Evolutionary conservation across 2,888 invertebrate species (phyloP).

Genomic region (Agrotis exclamationis): DNA sequence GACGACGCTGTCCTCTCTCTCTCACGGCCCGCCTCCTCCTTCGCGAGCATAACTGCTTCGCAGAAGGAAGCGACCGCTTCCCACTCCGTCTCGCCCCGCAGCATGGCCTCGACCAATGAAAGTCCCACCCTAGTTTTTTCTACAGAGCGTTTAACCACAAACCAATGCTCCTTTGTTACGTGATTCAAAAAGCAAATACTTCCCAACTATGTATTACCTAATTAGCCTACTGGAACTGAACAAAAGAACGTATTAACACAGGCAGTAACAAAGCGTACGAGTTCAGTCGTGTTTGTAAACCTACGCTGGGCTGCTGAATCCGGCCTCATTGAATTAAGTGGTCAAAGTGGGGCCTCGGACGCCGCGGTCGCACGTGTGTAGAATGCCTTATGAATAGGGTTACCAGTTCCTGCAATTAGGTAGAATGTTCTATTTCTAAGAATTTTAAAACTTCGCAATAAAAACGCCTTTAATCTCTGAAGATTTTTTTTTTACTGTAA

Average conservation of each 20-base stretch:
- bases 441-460: slow-evolving; percentile 6
- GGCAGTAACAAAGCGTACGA: slow-evolving; percentile 66
- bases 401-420: slow-evolving; percentile 34
- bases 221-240: slow-evolving; percentile 57
- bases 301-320: slow-evolving; percentile 71
- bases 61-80: too few species aligned
- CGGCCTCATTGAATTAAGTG: slow-evolving; percentile 82
- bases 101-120: too few species aligned
- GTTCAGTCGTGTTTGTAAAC: slow-evolving; percentile 73
- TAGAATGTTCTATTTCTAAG: background rate
- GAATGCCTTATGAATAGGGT: slow-evolving; percentile 72
- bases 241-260: slow-evolving; percentile 64
- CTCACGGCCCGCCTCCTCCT: too few species aligned
- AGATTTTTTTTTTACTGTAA: too few species aligned
- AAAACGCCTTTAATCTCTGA: too few species aligned
- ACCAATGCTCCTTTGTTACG: slow-evolving; percentile 23
- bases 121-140: too few species aligned
- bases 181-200: slow-evolving; percentile 36
- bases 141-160: slow-evolving; percentile 22
- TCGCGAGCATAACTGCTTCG: too few species aligned
- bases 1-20: too few species aligned
- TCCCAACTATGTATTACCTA: slow-evolving; percentile 47
- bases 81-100: too few species aligned
- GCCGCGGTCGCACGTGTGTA: slow-evolving; percentile 74
- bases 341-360: slow-evolving; percentile 76